Evolutionary conservation across 1,140 invertebrate species (phyloP), one percentile per base, ranked within the genome.

Genomic region (Linepithema humile): DNA sequence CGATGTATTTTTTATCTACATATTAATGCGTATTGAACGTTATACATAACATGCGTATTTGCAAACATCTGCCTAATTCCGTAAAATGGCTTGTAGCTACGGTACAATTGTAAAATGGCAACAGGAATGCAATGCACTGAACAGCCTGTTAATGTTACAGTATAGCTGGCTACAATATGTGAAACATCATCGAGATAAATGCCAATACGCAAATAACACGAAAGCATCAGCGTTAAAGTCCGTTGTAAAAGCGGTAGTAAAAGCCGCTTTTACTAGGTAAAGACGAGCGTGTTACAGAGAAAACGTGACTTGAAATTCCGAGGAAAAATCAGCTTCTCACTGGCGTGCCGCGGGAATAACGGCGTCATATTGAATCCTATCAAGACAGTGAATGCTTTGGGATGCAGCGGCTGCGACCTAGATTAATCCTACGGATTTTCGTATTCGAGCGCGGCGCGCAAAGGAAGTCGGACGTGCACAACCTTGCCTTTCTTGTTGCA

Each of bases 281-380:
- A 50, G 23, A 67, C 45, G 32, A 53, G 32, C 74, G 40, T 45
- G 60, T 78, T 78, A 67, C 17, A 53, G 23, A 67, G 45, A 40
- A 50, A 67, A 78, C 62, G 45, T 67, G 74, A 78, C 45, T 78
- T 53, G 74, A 29, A 78, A 67, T 78, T 67, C 23, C 7, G 26
- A 38, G 32, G 45, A 53, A 78, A 78, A 78, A 78, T 78, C 45
- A 67, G 15, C 60, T 67, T 67, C 20, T 40, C 45, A 20, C 2
- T 17, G 12, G 74, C 4, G 43, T 65, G 15, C 64, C 20, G 32
- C 20, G 74, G 29, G 6, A 67, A 48, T 67, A 78, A 67, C 9
- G 45, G 32, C 60, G 15, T 77, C 74, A 77, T 67, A 77, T 78
- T 78, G 62, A 67, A 78, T 78, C 23, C 59, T 78, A 78, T 78